phyloP scores from a whole-genome alignment of 2,797 vertebrate genomes.

The Nannoperca australis region DNA sequence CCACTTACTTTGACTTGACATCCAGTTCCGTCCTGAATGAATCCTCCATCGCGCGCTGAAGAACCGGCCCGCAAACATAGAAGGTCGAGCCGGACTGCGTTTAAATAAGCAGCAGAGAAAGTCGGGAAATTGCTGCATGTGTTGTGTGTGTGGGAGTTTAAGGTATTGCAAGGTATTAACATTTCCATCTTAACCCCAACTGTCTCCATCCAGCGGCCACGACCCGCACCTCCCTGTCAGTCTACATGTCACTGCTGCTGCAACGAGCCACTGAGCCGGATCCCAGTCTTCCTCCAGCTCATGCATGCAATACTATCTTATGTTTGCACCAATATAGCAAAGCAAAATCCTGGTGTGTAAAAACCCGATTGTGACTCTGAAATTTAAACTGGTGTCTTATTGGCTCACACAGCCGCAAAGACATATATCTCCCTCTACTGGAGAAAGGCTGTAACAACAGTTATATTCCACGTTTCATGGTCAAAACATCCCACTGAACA shows the following conservation, averaged over 20 bases:
- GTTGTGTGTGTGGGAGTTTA: background rate
- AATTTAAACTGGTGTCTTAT: background rate
- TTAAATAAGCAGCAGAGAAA: background rate
- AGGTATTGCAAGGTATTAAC: fast-evolving
- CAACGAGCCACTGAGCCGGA: too few species aligned
- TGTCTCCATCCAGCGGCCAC: conserved; percentile 42
- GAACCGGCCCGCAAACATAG: background rate
- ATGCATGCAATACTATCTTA: background rate
- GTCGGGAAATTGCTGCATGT: background rate
- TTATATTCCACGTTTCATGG: background rate
- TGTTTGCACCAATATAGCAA: too few species aligned
- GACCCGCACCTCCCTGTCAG: background rate
- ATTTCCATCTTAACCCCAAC: background rate
- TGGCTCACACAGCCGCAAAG: too few species aligned
- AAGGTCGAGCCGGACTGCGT: background rate
- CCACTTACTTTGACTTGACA: conserved; percentile 14
- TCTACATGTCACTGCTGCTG: background rate
- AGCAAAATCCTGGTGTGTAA: too few species aligned
- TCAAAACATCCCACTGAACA: background rate
- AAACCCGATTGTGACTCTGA: too few species aligned
- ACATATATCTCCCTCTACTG: conserved; percentile 5
- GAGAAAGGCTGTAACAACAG: background rate
- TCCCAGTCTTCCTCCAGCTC: too few species aligned
- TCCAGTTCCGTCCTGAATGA: background rate
- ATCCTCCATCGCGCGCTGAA: background rate